phyloP scores from a whole-genome alignment of 2,888 invertebrate species.

The Augiades crinisus region DNA sequence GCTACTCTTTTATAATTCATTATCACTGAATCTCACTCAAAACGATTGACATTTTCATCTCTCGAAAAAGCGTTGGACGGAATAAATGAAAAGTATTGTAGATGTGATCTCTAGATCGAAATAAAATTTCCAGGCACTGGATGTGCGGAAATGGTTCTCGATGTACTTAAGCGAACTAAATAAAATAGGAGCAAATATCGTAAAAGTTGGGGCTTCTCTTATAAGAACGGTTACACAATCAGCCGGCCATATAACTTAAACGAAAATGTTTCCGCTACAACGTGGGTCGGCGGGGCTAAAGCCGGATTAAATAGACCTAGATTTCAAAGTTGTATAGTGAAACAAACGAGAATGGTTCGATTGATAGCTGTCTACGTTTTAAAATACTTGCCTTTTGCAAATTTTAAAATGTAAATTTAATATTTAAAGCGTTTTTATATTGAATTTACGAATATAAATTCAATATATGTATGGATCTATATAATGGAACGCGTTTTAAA shows the following conservation, averaged over 20 bases:
- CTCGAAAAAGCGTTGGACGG: too few relatives aligned
- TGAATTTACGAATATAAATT: too few relatives aligned
- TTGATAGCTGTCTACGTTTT: background rate
- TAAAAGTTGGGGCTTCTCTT: constrained; percentile 15
- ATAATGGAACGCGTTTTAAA: too few relatives aligned
- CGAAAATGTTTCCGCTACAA: constrained; percentile 19
- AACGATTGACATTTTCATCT: background rate
- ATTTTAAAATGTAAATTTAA: too few relatives aligned
- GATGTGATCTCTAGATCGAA: background rate
- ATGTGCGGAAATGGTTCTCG: constrained; percentile 3
- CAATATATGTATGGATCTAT: too few relatives aligned
- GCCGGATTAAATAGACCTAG: constrained; percentile 11
- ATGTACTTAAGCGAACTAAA: constrained; percentile 16
- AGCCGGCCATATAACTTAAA: constrained; percentile 15
- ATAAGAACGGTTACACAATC: constrained; percentile 20
- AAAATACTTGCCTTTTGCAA: too few relatives aligned
- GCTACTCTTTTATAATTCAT: too few relatives aligned
- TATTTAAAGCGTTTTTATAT: too few relatives aligned
- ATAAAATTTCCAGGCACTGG: background rate
- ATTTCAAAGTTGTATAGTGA: constrained; percentile 5
- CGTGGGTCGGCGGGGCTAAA: constrained; percentile 1
- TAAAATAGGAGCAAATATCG: constrained; percentile 16
- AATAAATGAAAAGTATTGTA: background rate
- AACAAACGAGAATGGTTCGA: background rate
- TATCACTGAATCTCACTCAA: too few relatives aligned